Evolutionary conservation across 1,140 invertebrate species (phyloP).

Genomic region (Drosophila arawakana): DNA sequence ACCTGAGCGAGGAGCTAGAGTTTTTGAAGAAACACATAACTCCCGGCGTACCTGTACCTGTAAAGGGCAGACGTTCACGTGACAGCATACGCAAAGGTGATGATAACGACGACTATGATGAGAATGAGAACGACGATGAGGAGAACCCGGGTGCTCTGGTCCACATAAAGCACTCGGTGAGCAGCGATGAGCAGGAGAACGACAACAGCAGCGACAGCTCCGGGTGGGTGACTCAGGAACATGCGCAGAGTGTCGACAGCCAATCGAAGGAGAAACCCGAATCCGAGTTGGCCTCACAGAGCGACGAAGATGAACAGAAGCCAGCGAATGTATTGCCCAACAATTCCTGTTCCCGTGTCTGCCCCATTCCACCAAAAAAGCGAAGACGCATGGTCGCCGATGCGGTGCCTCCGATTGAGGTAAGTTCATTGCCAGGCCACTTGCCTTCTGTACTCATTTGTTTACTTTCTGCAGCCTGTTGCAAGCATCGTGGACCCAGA

Average conservation of each 20-base stretch:
- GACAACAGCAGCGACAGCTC: slow-evolving; percentile 40
- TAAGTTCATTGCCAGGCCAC: slow-evolving; percentile 6
- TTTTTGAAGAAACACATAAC: slow-evolving; percentile 70
- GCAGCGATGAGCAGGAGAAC: slow-evolving; percentile 43
- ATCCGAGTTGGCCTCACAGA: slow-evolving; percentile 20
- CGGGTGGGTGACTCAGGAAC: slow-evolving; percentile 37
- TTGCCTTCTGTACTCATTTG: not conserved
- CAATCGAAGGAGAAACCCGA: slow-evolving; percentile 33
- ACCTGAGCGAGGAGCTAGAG: slow-evolving; percentile 62
- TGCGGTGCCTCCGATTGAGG: slow-evolving; percentile 5
- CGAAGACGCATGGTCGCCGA: slow-evolving; percentile 24
- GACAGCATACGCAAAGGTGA: slow-evolving; percentile 34
- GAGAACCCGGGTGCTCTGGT: slow-evolving; percentile 20
- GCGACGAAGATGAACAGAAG: slow-evolving; percentile 40
- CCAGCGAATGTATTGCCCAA: not conserved
- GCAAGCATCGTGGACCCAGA: not conserved
- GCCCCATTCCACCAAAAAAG: slow-evolving; percentile 48
- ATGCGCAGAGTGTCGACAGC: slow-evolving; percentile 56
- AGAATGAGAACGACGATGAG: slow-evolving; percentile 42
- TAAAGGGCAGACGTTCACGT: slow-evolving; percentile 47
- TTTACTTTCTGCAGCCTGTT: not conserved
- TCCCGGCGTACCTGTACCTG: slow-evolving; percentile 65
- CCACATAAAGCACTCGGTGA: slow-evolving; percentile 44
- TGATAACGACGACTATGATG: slow-evolving; percentile 36
- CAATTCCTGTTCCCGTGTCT: slow-evolving; percentile 4